Evolutionary conservation across 2,113 vertebrate species (phyloP), one percentile per base, ranked within the genome.

Genomic region (Calcarius ornatus): DNA sequence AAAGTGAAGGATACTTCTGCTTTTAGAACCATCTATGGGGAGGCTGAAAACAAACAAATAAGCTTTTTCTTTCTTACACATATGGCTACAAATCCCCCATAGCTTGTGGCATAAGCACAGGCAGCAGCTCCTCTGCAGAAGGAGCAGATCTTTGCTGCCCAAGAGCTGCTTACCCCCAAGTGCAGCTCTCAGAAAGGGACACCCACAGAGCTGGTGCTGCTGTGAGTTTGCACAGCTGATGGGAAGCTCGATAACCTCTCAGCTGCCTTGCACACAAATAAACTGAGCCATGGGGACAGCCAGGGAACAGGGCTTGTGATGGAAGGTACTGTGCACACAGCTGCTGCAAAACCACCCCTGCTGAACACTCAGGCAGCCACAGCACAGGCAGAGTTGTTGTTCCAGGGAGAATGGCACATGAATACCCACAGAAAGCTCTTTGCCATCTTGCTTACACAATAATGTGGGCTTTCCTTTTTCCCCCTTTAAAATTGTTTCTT

Each of bases 201-300:
- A 86, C 76, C 31, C 90, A 56, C 66, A 72, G 15, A 59, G 86
- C 71, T 77, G 76, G 31, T 59, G 81, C 66, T 66, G 64, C 86
- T 92, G 14, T 6, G 86, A 90, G 88, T 94, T 93, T 94, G 83
- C 25, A 86, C 88, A 94, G 94, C 94, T 92, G 91, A 97, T 84
- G 64, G 60, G 54, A 56, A 86, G 88, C 68, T 92, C 1, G 3
- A 93, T 47, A 86, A 86, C 83, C 83, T 78, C 37, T 15, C 86
- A n/a, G 56, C 2, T 73, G 92, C 88, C 81, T 87, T 77, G 79
- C 80, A 70, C 42, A 91, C 91, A 96, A 94, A 95, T 91, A 97
- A 96, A 90, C 61, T 1, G 10, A 93, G 90, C 82, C 82, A 24
- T 0, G 57, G 61, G 82, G 86, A 82, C 71, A 92, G 93, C 45